These are phyloP conservation scores for Sitta carolinensis DNA, from an alignment of 2,797 vertebrate genomes.

Conservation along the genomic window DNA sequence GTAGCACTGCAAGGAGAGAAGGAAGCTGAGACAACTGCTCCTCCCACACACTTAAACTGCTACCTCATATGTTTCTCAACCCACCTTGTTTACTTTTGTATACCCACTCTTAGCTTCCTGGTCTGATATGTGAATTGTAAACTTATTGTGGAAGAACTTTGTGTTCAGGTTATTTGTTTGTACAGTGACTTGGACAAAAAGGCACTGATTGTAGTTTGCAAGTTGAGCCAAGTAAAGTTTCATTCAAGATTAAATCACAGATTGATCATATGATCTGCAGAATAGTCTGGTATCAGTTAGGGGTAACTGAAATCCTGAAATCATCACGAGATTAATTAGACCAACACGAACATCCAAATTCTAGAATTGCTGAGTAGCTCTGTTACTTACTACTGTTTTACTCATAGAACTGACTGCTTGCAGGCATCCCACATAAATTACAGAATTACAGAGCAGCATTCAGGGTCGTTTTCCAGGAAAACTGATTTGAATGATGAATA, in stretches of 20 bases:
- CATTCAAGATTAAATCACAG: conserved; percentile 5
- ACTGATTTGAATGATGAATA: conserved; percentile 14
- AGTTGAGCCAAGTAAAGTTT: not conserved
- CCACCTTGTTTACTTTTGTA: conserved; percentile 11
- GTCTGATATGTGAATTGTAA: conserved; percentile 8
- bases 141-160: not conserved
- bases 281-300: not conserved
- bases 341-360: not conserved
- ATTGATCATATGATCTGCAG: not conserved
- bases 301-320: not conserved
- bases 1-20: not conserved
- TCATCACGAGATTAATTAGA: not conserved
- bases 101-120: not conserved
- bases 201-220: not conserved
- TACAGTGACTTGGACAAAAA: not conserved
- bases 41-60: not conserved
- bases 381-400: conserved; percentile 7
- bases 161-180: conserved; percentile 37
- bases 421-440: not conserved
- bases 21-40: conserved; percentile 1
- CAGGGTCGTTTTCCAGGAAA: conserved; percentile 9
- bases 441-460: conserved; percentile 10
- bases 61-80: not conserved
- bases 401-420: not conserved
- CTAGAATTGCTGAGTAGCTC: not conserved